A percentile compares a stretch with the other conserved stretches of the same genome.
Evolutionary conservation across 2,888 invertebrate species (phyloP).

Genomic region (Panopea generosa): DNA sequence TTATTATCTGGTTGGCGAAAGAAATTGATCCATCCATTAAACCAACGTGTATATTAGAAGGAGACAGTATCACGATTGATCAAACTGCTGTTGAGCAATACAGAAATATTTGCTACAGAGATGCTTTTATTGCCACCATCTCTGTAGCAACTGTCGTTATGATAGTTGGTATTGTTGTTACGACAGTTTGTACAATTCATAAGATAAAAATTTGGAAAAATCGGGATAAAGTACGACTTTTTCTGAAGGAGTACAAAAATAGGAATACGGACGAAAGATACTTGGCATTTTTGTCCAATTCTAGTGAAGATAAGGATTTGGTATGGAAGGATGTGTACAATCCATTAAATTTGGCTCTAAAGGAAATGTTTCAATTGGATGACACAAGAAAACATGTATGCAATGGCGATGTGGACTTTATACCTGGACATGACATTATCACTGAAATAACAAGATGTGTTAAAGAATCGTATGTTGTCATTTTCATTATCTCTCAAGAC

Average conservation of each 20-base stretch:
- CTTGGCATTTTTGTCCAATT: background rate
- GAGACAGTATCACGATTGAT: no score
- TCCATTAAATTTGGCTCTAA: background rate
- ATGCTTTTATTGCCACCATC: no score
- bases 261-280: background rate
- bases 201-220: no score
- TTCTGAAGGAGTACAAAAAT: background rate
- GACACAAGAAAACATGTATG: background rate
- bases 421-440: background rate
- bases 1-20: background rate
- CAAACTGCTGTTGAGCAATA: background rate
- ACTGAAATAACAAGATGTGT: background rate
- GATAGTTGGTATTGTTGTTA: no score
- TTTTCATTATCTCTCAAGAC: background rate
- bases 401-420: background rate
- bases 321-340: background rate
- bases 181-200: no score
- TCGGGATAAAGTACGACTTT: background rate
- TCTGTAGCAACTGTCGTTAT: no score
- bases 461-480: background rate
- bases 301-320: background rate
- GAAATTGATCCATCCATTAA: no score
- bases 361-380: background rate
- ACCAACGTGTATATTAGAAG: no score
- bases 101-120: background rate